Percentiles rank a stretch among this genome's conserved stretches.
phyloP scores from a whole-genome alignment of 2,888 invertebrate genomes.

The Hanleya hanleyi region DNA sequence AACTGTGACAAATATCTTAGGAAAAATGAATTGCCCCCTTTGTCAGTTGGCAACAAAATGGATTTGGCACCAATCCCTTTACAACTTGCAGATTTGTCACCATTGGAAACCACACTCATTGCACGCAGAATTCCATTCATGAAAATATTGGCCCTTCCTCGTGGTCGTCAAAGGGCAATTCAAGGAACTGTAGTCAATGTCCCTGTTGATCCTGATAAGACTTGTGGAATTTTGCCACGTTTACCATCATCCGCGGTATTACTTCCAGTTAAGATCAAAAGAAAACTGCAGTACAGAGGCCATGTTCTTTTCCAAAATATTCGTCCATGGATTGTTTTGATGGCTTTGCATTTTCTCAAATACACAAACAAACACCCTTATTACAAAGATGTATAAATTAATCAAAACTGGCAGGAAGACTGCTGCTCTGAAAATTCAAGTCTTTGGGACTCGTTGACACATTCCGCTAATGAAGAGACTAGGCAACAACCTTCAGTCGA shows the following conservation, averaged over 20 bases:
- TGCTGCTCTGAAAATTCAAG: not conserved
- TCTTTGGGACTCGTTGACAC: not conserved
- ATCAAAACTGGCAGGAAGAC: not conserved
- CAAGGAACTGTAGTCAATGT: slow-evolving; percentile 11
- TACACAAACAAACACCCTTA: not conserved
- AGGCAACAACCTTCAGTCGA: not conserved
- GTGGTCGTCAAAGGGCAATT: slow-evolving; percentile 14
- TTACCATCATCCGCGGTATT: not conserved
- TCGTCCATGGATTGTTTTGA: not conserved
- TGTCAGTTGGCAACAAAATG: not conserved
- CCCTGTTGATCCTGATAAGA: not conserved
- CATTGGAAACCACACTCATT: not conserved
- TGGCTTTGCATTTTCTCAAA: not conserved
- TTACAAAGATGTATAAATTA: not conserved
- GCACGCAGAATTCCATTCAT: slow-evolving; percentile 6
- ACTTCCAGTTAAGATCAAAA: not conserved
- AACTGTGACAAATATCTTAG: slow-evolving; percentile 4
- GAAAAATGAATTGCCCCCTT: not conserved
- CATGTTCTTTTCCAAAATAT: not conserved
- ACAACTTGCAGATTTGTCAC: not conserved
- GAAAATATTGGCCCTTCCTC: slow-evolving; percentile 10
- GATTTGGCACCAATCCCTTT: not conserved
- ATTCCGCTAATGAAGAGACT: not conserved
- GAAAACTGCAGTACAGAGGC: not conserved
- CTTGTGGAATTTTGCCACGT: not conserved